These are phyloP conservation scores for Holothuria scabra DNA, from an alignment of 53 echinoderm and acorn worm species.

Conservation along the genomic window DNA sequence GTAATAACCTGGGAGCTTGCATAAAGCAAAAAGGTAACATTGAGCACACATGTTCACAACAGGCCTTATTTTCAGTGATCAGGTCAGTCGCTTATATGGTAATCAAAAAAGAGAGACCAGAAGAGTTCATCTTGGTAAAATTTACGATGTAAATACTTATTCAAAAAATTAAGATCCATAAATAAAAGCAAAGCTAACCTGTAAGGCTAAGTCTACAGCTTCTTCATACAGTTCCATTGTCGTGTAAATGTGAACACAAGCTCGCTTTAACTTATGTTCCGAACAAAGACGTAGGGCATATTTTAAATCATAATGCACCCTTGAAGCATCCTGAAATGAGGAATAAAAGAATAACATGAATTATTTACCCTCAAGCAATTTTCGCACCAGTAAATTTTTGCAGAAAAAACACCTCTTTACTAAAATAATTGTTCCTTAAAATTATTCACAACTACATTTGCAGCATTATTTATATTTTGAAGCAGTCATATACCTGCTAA, in stretches of 20 bases:
- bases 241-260: constrained; percentile 98
- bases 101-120: too few relatives aligned
- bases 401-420: background rate
- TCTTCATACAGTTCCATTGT: constrained; percentile 98
- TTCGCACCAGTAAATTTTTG: background rate
- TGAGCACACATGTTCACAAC: too few relatives aligned
- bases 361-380: background rate
- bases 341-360: background rate
- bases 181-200: constrained; percentile 55
- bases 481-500: too few relatives aligned
- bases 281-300: constrained; percentile 90
- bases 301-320: constrained; percentile 92
- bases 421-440: too few relatives aligned
- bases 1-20: too few relatives aligned
- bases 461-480: too few relatives aligned
- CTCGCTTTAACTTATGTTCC: constrained; percentile 81
- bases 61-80: too few relatives aligned
- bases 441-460: too few relatives aligned
- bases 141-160: constrained; percentile 33
- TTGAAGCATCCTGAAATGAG: constrained; percentile 67
- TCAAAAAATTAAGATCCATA: too few relatives aligned
- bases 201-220: constrained; percentile 89
- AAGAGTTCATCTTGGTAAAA: too few relatives aligned
- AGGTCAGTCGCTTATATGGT: too few relatives aligned
- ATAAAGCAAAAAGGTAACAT: too few relatives aligned